Evolutionary conservation across 2,888 invertebrate genomes (phyloP), one percentile per base, ranked within the genome.

Genomic region (Amphipyra tragopoginis): DNA sequence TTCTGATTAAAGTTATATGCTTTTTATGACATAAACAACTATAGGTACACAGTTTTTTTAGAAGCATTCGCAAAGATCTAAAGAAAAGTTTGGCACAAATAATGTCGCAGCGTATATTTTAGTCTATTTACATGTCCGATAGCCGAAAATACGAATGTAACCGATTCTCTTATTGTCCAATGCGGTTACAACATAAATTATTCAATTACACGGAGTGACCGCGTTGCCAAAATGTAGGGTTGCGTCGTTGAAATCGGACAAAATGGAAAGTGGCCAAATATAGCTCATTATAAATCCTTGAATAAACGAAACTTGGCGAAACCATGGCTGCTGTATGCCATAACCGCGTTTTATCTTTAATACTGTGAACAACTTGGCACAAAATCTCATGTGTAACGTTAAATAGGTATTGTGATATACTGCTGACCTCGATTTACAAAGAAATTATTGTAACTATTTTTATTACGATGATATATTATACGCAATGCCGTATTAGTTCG

Each of bases 221-320:
- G 52, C 57, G 52, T 71, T 51, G 55, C 69, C 54, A 63, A 60
- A 49, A 69, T 73, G 59, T 62, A 67, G 50, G 45, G 52, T n/a
- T 42, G 62, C 49, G 38, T 45, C 58, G 44, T 26, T 36, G 36
- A 65, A 63, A 65, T 21, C 36, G 21, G 58, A 44, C 56, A 71
- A 72, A 83, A 83, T 87, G 87, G 86, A 86, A 81, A 85, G 78
- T 82, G 73, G 86, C 87, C 87, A 87, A 87, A 62, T 82, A 73
- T 69, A 66, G 69, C 69, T 61, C 61, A 58, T 68, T 73, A 60
- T 79, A 75, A 75, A 77, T 76, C 67, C 62, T 73, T 70, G 67
- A 66, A 77, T 69, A 73, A 74, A 72, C 52, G 49, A 72, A 66
- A 76, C 55, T 72, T 79, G 76, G 75, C 72, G 47, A 73, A 67